These are phyloP conservation scores for Formicarius rufipectus DNA, from an alignment of 2,113 vertebrate genomes.

Conservation along the genomic window DNA sequence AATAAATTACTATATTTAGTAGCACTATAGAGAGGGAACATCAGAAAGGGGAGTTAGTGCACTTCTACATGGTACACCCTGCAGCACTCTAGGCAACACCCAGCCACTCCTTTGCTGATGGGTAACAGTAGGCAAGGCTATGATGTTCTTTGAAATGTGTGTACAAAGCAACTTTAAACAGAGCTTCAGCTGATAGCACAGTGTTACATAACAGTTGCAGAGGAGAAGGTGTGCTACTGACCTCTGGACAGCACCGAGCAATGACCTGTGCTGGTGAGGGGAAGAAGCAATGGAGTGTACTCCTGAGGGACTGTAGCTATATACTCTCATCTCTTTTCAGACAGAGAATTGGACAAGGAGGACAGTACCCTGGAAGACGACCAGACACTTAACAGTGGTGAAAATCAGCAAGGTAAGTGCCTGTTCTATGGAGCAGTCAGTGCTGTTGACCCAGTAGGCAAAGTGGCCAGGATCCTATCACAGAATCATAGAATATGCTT, in stretches of 20 bases:
- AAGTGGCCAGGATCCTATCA: background rate
- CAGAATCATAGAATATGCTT: background rate
- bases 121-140: background rate
- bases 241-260: background rate
- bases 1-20: background rate
- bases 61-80: background rate
- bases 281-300: background rate
- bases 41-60: background rate
- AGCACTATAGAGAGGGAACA: background rate
- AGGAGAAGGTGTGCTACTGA: background rate
- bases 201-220: background rate
- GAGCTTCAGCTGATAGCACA: background rate
- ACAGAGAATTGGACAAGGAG: background rate
- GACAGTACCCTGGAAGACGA: background rate
- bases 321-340: background rate
- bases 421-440: background rate
- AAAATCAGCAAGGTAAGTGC: background rate
- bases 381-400: background rate
- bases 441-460: background rate
- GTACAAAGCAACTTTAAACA: background rate
- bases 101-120: background rate
- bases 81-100: background rate
- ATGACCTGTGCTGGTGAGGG: background rate
- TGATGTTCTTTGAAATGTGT: background rate
- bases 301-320: background rate